Percentiles rank a stretch among this genome's conserved stretches.
These are phyloP conservation scores for Caenorhabditis angaria DNA, from an alignment of 2,888 invertebrate genomes.

Conservation along the genomic window DNA sequence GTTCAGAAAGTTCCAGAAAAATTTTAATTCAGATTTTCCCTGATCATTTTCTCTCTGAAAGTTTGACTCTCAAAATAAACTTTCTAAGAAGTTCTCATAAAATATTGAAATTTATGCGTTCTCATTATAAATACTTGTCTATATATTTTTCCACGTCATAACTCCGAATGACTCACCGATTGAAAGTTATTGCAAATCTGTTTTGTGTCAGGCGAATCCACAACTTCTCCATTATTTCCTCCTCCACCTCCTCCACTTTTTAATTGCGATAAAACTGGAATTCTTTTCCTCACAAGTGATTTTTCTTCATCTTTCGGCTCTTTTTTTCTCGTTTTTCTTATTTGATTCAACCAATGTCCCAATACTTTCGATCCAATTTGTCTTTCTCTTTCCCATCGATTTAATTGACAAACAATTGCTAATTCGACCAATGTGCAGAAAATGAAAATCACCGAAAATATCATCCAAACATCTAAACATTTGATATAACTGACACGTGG, in stretches of 20 bases:
- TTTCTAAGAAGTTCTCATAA: too few relatives aligned
- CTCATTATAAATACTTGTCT: background rate
- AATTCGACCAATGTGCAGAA: slow-evolving; percentile 71
- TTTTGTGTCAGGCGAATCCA: slow-evolving; percentile 2
- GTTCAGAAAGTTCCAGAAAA: too few relatives aligned
- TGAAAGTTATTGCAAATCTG: slow-evolving; percentile 16
- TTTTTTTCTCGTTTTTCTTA: slow-evolving; percentile 68
- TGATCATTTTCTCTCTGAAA: too few relatives aligned
- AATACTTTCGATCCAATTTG: slow-evolving; percentile 71
- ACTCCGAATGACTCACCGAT: slow-evolving; percentile 1
- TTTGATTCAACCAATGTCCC: slow-evolving; percentile 72
- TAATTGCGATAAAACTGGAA: slow-evolving; percentile 40
- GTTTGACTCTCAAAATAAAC: background rate
- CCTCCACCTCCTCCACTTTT: background rate
- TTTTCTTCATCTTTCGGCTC: slow-evolving; percentile 47
- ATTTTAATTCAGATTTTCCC: too few relatives aligned
- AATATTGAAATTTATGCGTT: too few relatives aligned
- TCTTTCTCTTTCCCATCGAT: slow-evolving; percentile 70
- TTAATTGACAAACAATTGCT: slow-evolving; percentile 71
- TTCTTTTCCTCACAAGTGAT: slow-evolving; percentile 51
- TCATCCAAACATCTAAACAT: slow-evolving; percentile 72
- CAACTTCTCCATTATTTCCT: slow-evolving; percentile 1
- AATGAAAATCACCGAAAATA: slow-evolving; percentile 70
- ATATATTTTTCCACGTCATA: too few relatives aligned
- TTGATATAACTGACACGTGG: slow-evolving; percentile 72